Evolutionary conservation across 53 echinoderm and acorn worm species (phyloP).

Genomic region (Antedon mediterranea): DNA sequence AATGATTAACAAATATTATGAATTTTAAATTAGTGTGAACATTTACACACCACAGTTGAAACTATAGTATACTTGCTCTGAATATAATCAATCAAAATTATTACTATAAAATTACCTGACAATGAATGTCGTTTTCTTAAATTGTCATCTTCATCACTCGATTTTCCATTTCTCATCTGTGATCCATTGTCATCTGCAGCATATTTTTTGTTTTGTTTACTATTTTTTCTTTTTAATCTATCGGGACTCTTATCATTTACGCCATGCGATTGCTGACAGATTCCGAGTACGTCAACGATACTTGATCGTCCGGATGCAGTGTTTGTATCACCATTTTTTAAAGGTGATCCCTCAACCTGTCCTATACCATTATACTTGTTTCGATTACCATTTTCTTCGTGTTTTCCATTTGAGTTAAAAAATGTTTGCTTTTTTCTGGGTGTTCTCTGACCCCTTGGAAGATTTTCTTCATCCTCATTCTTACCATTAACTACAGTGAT

Average conservation of each 20-base stretch:
- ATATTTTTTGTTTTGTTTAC: not conserved
- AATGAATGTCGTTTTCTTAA: slow-evolving; percentile 28
- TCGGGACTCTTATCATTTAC: not conserved
- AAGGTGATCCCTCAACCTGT: not conserved
- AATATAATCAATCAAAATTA: slow-evolving; percentile 2
- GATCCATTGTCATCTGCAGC: not conserved
- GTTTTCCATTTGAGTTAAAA: not conserved
- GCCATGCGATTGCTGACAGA: not conserved
- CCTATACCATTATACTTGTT: not conserved
- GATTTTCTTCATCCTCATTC: not conserved
- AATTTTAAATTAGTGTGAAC: no score
- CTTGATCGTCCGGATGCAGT: not conserved
- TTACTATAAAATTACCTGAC: slow-evolving; percentile 38
- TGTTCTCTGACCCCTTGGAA: not conserved
- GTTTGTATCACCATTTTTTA: no score
- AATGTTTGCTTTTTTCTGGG: not conserved
- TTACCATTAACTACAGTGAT: not conserved
- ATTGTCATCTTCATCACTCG: slow-evolving; percentile 8
- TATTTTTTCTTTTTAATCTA: not conserved
- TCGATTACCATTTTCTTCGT: not conserved
- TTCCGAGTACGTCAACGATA: not conserved
- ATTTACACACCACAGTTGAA: no score
- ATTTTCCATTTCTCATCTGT: slow-evolving; percentile 22
- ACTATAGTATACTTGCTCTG: no score
- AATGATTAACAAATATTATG: no score